Evolutionary conservation across 1,140 invertebrate genomes (phyloP).

Genomic region (Teleogryllus occipitalis): DNA sequence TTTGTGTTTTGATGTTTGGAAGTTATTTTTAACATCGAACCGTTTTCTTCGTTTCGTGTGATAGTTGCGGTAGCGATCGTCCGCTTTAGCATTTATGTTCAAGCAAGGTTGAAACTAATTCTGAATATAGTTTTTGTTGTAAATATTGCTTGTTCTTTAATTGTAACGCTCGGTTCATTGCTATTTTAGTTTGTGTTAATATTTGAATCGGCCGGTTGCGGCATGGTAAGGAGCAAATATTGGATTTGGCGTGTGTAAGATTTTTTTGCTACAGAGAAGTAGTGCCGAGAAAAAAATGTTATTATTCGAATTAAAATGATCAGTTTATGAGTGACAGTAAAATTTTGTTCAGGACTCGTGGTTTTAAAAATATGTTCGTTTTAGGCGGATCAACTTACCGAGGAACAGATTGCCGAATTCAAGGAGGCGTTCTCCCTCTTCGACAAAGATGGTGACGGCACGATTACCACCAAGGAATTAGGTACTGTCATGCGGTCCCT

Average conservation of each 20-base stretch:
- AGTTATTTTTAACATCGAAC: too few species aligned
- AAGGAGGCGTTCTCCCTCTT: constrained; percentile 99
- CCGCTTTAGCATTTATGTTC: too few species aligned
- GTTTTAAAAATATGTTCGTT: neutral
- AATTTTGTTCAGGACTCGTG: neutral
- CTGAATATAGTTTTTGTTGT: too few species aligned
- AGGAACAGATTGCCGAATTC: constrained; percentile 98
- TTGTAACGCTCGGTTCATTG: too few species aligned
- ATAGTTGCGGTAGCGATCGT: too few species aligned
- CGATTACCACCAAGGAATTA: constrained; percentile 99
- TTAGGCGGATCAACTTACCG: constrained; percentile 93
- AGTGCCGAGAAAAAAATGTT: neutral
- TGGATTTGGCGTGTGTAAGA: neutral
- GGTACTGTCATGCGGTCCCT: constrained; percentile 98
- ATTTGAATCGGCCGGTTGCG: neutral
- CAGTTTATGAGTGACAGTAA: too few species aligned
- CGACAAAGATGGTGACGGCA: constrained; percentile 99
- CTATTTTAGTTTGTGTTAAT: neutral
- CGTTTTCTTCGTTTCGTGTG: too few species aligned
- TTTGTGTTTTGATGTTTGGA: too few species aligned
- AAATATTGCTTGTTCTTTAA: too few species aligned
- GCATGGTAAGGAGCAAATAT: neutral
- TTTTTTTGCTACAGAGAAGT: neutral
- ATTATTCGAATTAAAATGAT: too few species aligned
- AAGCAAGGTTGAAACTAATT: too few species aligned